A percentile compares a stretch with the other conserved stretches of the same genome.
These are phyloP conservation scores for Drosophila austrosaltans DNA, from an alignment of 2,888 invertebrate genomes.

Conservation along the genomic window DNA sequence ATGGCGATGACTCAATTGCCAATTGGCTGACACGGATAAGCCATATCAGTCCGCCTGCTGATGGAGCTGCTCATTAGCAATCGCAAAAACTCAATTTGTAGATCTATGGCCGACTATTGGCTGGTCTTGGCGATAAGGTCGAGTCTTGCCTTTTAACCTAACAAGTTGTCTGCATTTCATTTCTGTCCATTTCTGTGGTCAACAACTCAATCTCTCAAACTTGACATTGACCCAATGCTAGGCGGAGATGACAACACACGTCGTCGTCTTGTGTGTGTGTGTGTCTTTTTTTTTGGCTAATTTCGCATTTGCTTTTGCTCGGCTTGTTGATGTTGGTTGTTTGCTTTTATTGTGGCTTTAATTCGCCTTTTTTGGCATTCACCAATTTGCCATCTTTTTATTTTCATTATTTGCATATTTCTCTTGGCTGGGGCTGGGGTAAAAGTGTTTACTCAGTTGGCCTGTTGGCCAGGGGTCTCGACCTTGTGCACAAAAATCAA, in stretches of 20 bases:
- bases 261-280: conserved; percentile 21
- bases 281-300: conserved; percentile 38
- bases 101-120: neutral
- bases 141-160: conserved; percentile 53
- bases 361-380: conserved; percentile 67
- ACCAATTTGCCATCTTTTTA: conserved; percentile 53
- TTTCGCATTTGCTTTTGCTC: conserved; percentile 36
- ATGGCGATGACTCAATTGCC: conserved; percentile 17
- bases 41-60: conserved; percentile 4
- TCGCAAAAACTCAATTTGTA: neutral
- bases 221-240: conserved; percentile 76
- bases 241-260: conserved; percentile 43
- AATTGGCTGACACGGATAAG: conserved; percentile 18
- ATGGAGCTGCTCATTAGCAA: conserved; percentile 32
- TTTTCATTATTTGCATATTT: conserved; percentile 21
- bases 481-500: conserved; percentile 60
- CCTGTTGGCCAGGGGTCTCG: conserved; percentile 37
- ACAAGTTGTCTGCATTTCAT: conserved; percentile 38
- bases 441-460: conserved; percentile 50
- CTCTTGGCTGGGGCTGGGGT: conserved; percentile 34
- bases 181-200: conserved; percentile 45
- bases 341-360: conserved; percentile 55
- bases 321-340: conserved; percentile 36
- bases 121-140: conserved; percentile 14
- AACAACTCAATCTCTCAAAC: conserved; percentile 54